Base-by-base conservation (phyloP, 2,113 vertebrate genomes). In the Progne subis region DNA sequence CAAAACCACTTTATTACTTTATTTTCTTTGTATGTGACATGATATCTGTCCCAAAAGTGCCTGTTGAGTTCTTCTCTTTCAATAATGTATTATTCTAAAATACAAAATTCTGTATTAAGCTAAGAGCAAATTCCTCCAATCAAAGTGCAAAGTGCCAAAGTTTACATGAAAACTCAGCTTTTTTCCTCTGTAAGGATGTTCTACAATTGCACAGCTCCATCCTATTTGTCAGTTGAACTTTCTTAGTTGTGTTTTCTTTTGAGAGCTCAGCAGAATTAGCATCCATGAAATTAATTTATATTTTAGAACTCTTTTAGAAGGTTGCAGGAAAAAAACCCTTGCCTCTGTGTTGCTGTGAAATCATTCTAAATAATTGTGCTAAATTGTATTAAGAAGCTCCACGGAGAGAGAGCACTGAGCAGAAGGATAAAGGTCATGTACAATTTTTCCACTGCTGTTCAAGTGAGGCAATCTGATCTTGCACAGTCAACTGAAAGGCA, bases 261-360 rank as follows among this genome's bases (percentile, higher is more conserved):
- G 75, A 90, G 59, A 80, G 5, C 64, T 94, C 87, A 94, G 87
- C 8, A 14, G 79, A 96, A 95, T 93, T 94, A 88, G 74, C 2
- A 10, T 70, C 90, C 75, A 91, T 95, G 71, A 95, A 94, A 94
- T 96, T 70, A 94, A 88, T 96, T 92, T 88, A 53, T 63, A 53
- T 78, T n/a, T 90, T 72, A 74, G 85, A 75, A 56, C 37, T 56
- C 41, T 95, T 86, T 92, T 75, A 93, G 72, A 92, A 92, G 37
- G 68, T 64, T 96, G 76, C 34, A 53, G 47, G 55, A 64, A 88
- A 86, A 92, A 37, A 37, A 37, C 8, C 9, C 37, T 37, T 89
- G 68, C 46, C 67, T 82, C 68, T 3, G 0, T 71, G 46, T 43
- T 95, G 55, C 89, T 92, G 72, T 91, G 84, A 83, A 96, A 94